These are phyloP conservation scores for Poecile montanus DNA, from an alignment of 2,797 vertebrate species.

Conservation along the genomic window DNA sequence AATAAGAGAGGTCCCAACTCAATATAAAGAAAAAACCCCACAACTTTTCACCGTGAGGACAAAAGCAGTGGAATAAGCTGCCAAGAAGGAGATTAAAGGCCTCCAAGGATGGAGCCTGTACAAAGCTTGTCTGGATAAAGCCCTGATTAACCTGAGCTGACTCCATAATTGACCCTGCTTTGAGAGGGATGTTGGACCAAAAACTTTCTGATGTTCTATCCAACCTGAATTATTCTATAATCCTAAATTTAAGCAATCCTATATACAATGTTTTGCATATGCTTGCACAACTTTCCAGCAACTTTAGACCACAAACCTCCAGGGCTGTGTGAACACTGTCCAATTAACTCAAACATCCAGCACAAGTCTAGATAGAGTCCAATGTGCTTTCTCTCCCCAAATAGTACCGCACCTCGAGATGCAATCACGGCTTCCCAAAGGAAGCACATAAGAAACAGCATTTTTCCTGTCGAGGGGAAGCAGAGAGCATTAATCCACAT, in stretches of 20 bases:
- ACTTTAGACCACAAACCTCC: neutral
- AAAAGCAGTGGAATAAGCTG: neutral
- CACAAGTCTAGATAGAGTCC: neutral
- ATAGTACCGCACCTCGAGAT: neutral
- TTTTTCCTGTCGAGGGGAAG: neutral
- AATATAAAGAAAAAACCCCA: neutral
- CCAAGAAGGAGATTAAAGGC: neutral
- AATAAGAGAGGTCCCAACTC: neutral
- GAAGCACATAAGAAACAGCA: neutral
- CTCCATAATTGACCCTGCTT: neutral
- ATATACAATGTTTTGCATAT: neutral
- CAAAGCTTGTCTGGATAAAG: neutral
- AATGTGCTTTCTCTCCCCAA: neutral
- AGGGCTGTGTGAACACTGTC: neutral
- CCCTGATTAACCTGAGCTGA: neutral
- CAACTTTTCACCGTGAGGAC: neutral
- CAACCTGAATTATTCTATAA: neutral
- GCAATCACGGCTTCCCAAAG: neutral
- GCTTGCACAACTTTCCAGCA: neutral
- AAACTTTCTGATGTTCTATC: neutral
- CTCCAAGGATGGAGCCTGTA: neutral
- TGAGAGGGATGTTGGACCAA: neutral
- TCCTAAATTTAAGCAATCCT: neutral
- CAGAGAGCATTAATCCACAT: neutral
- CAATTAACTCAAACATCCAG: neutral